Evolutionary conservation across 2,888 invertebrate species (phyloP), one percentile per base, ranked within the genome.

Genomic region (Drosophila niveifrons): DNA sequence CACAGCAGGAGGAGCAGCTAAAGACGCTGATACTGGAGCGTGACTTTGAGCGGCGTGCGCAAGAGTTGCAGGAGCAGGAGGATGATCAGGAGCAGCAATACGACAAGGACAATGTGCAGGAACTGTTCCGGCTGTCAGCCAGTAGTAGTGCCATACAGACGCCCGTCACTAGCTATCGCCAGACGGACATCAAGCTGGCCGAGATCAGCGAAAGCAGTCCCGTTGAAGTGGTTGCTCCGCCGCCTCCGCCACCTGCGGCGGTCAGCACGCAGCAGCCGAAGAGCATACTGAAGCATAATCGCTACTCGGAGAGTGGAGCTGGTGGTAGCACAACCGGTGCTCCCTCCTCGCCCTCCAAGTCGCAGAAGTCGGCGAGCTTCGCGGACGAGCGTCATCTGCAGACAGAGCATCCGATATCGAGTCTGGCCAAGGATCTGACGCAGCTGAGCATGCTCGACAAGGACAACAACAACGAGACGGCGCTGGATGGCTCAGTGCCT

Each of bases 11-110:
- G 78, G 98, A 98, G 90, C 97, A 97, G 89, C 93, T 98, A 15
- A 94, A 97, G 62, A 96, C 97, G n/a, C 93, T 99, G 62, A 96
- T 96, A 75, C 93, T 98, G n/a, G 98, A 99, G 91, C 94, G 97
- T 68, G 98, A 99, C 92, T 99, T 99, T 92, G 98, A 98, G 91
- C 94, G 97, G 53, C 94, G 98, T 51, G 98, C 98, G 2, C 96
- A 96, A 90, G 97, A 97, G 92, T 94, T 94, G 34, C 94, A 94
- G 64, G 95, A 94, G 76, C 94, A 94, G 72, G 96, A 95, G 82
- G 96, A 95, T 55, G 95, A 95, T 71, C 87, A 78, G 41, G 92
- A 92, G 39, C 80, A 87, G 9, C 75, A 85, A 9, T 92, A 91
- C 59, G 90, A 90, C 61, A 93, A 93, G 75, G 92, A 92, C 10